Base-by-base conservation (phyloP, 1,140 invertebrate genomes). In the Cecropterus lyciades region DNA sequence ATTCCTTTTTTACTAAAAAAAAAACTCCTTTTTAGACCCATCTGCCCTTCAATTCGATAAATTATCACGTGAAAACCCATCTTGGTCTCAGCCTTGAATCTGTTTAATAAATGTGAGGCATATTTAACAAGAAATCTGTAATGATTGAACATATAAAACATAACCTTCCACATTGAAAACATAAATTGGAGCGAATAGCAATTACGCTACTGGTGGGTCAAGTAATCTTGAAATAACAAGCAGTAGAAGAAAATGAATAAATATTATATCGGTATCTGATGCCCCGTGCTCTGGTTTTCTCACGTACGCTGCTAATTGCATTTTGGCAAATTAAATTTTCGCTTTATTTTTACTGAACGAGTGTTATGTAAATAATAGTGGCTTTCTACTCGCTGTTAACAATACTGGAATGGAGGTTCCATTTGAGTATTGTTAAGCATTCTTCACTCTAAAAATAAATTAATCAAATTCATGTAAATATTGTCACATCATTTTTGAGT, bases 191-290 rank as follows among this genome's bases (percentile, higher is more conserved):
- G 10, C n/a, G 13, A 43, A 43, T 43, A 43, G 40, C 40, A 13
- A 43, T 43, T 43, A 40, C 3, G 37, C 0, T n/a, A 43, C 40
- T 14, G 40, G 40, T 43, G 40, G 40, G n/a, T 43, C 40, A 14
- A 43, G 40, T 43, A 43, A 43, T 43, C 40, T 43, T 43, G n/a
- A 14, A 14, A 14, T 43, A 43, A 43, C 40, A 43, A 43, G 40
- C 40, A 13, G 13, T 14, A 5, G 13, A 40, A 40, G 37, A 43
- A 40, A 43, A 43, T 43, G 40, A 43, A 43, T 43, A 43, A 43
- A 43, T 37, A 37, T 43, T 14, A 13, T 43, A 43, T 43, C 40
- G 33, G 13, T 43, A 43, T 43, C 40, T 43, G 40, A 43, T 43
- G 10, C 40, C 40, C 40, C 13, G 13, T 11, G 40, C 6, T 3